A percentile compares a stretch with the other conserved stretches of the same genome.
These are phyloP conservation scores for Leuciscus idus DNA, from an alignment of 2,113 vertebrate species.

Conservation along the genomic window DNA sequence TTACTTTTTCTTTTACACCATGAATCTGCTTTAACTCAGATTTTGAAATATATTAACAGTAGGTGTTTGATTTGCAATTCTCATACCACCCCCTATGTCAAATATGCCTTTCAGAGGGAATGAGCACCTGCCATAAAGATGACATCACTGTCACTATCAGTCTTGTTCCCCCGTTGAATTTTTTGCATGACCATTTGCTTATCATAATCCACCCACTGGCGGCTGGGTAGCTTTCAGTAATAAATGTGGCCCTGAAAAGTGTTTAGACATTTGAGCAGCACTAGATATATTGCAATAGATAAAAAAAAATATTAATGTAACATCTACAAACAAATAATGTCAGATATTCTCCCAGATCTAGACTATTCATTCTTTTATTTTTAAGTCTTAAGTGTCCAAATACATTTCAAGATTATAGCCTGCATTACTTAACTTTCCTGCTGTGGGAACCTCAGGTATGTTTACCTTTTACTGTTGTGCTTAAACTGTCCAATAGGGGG, in stretches of 20 bases:
- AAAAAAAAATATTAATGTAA: neutral
- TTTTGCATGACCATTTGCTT: neutral
- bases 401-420: neutral
- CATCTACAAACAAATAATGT: neutral
- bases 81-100: neutral
- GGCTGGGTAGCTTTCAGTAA: neutral
- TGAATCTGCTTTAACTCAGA: neutral
- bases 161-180: neutral
- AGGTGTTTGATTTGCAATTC: neutral
- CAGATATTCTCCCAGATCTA: neutral
- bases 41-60: neutral
- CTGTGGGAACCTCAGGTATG: neutral
- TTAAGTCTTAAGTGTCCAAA: neutral
- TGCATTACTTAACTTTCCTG: neutral
- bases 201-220: neutral
- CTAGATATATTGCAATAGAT: neutral
- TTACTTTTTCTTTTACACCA: neutral
- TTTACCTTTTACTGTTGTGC: slow-evolving; percentile 18
- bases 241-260: neutral
- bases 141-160: neutral
- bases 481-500: slow-evolving; percentile 49
- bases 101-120: slow-evolving; percentile 5
- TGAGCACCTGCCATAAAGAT: slow-evolving; percentile 13
- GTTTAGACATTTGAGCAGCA: neutral
- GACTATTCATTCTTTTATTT: neutral